Base-by-base conservation (phyloP, 2,113 vertebrate genomes). In the Platysternon megacephalum region DNA sequence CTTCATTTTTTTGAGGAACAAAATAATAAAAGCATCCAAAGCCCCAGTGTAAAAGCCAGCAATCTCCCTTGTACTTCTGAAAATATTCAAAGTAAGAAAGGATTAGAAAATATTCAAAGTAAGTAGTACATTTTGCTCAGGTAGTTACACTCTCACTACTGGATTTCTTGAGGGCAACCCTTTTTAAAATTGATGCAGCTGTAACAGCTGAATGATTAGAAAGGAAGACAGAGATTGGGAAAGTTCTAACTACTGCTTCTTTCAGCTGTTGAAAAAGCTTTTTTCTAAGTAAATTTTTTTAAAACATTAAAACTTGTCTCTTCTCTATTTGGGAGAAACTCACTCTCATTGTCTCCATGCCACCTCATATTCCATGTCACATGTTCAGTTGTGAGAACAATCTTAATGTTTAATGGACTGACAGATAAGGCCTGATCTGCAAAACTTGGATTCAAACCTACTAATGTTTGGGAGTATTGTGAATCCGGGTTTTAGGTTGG, bases 241-340 rank as follows among this genome's bases (percentile, higher is more conserved):
- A 26, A 68, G 55, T 55, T 6, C 21, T 65, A 82, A 35, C 35
- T 84, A 26, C 65, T 90, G 39, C 52, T 53, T 86, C 48, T 85
- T 17, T 13, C 4, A 84, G 51, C 1, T 0, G 0, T 35, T 35
- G 19, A 48, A 26, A 84, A 22, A 65, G 80, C 29, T 32, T 79
- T 10, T 68, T 39, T 52, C 51, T 14, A 52, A 52, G 51, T 52
- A 52, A 52, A 17, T 51, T 52, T 52, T 19, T 19, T 6, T 6
- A 51, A 51, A 52, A 52, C 51, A 17, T 17, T 79, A 46, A 84
- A 78, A 2, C 13, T n/a, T 85, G 52, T 78, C 13, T 55, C 6
- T 52, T 6, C 35, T 85, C 84, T 39, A 53, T 2, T 84, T 83
- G 39, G n/a, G 53, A 35, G 2, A 0, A 61, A 5, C 9, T 91